Conservation (phyloP, 2,888 invertebrate species). For the Platycnemis pennipes region DNA sequence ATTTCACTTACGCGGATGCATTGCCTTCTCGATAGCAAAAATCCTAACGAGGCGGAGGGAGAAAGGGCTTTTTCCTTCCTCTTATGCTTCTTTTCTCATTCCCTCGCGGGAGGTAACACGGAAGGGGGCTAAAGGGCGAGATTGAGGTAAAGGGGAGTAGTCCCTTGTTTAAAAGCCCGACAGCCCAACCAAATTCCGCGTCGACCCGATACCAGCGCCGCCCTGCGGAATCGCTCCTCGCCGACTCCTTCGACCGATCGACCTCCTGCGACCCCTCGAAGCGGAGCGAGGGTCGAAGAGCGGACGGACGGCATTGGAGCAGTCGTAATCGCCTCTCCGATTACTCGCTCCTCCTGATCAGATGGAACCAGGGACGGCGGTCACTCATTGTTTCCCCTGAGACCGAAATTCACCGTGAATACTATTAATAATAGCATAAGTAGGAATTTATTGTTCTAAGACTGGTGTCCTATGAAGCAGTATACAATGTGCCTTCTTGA, state of each 20-base stretch:
- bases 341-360: too few relatives aligned
- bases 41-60: neutral
- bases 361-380: too few relatives aligned
- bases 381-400: too few relatives aligned
- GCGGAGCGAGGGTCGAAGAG: too few relatives aligned
- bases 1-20: slow-evolving; percentile 22
- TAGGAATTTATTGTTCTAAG: too few relatives aligned
- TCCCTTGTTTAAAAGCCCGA: neutral
- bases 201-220: neutral
- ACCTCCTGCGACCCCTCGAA: too few relatives aligned
- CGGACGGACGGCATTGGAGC: too few relatives aligned
- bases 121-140: neutral
- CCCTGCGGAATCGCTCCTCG: neutral
- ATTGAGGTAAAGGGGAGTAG: neutral
- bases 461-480: too few relatives aligned
- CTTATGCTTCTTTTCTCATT: neutral
- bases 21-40: slow-evolving; percentile 10
- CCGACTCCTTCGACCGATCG: neutral
- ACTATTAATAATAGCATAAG: too few relatives aligned
- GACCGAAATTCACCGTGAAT: too few relatives aligned
- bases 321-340: too few relatives aligned
- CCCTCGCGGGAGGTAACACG: neutral
- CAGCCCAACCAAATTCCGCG: neutral
- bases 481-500: too few relatives aligned
- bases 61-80: neutral